Evolutionary conservation across 1,140 invertebrate species (phyloP).

Genomic region (Oryzaephilus surinamensis): DNA sequence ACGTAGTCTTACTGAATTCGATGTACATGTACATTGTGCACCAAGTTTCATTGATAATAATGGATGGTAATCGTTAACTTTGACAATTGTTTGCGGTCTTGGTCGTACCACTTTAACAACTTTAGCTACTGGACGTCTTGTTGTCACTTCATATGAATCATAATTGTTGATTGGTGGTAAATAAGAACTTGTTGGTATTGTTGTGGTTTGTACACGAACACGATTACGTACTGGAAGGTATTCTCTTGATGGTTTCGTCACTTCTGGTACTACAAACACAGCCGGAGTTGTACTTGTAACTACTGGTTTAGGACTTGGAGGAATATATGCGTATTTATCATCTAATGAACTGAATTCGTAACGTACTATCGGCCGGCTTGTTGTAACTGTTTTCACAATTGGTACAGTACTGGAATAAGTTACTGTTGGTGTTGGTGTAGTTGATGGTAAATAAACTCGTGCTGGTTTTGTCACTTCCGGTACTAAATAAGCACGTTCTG

Average conservation of each 20-base stretch:
- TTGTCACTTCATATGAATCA: not conserved
- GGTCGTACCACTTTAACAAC: slow-evolving; percentile 17
- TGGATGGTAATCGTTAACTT: slow-evolving; percentile 38
- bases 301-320: slow-evolving; percentile 4
- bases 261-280: not conserved
- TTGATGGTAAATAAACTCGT: not conserved
- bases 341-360: slow-evolving; percentile 4
- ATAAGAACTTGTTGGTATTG: slow-evolving; percentile 10
- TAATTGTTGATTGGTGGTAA: slow-evolving; percentile 7
- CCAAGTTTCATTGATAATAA: slow-evolving; percentile 57
- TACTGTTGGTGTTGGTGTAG: not conserved
- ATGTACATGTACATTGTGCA: slow-evolving; percentile 61
- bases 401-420: slow-evolving; percentile 7
- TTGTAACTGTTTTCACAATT: slow-evolving; percentile 10
- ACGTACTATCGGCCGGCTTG: slow-evolving; percentile 3
- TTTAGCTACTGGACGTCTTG: slow-evolving; percentile 1
- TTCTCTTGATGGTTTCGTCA: slow-evolving; percentile 12
- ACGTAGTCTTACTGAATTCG: slow-evolving; percentile 46
- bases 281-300: slow-evolving; percentile 2
- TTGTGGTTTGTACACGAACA: slow-evolving; percentile 14
- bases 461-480: not conserved
- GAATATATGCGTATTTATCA: slow-evolving; percentile 1
- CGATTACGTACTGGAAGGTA: slow-evolving; percentile 19
- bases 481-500: not conserved
- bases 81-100: slow-evolving; percentile 23